Evolutionary conservation across 2,113 vertebrate genomes (phyloP).

Genomic region (Onychostruthus taczanowskii): DNA sequence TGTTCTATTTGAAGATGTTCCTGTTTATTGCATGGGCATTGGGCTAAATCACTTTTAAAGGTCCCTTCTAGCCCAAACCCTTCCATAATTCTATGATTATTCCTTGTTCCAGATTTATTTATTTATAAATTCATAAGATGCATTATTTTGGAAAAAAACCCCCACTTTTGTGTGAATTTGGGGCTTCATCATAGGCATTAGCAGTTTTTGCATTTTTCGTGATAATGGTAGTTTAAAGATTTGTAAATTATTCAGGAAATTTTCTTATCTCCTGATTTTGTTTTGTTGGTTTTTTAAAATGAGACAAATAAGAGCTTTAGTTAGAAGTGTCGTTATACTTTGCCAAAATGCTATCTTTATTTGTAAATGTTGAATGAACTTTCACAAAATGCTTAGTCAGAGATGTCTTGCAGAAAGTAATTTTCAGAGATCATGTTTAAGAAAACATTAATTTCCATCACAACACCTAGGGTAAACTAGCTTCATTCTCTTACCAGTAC

Average conservation of each 20-base stretch:
- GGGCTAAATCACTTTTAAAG: background rate
- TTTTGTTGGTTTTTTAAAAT: background rate
- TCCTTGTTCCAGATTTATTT: background rate
- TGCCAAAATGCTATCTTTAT: background rate
- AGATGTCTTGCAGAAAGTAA: background rate
- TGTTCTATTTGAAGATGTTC: background rate
- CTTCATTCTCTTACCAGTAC: background rate
- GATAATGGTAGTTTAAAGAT: background rate
- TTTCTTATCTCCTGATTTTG: background rate
- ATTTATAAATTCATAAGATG: background rate
- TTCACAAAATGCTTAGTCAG: conserved; percentile 15
- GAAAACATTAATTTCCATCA: background rate
- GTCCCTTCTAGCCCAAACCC: background rate
- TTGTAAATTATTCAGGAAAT: conserved; percentile 15
- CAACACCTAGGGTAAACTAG: background rate
- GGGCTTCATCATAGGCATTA: background rate
- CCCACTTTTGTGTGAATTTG: background rate
- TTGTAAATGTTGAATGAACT: background rate
- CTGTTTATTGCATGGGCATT: background rate
- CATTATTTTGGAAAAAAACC: background rate
- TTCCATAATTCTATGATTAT: background rate
- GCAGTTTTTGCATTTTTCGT: background rate
- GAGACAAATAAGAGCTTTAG: background rate
- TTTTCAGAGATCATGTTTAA: background rate
- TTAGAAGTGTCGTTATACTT: background rate